These are phyloP conservation scores for Syngnathoides biaculeatus DNA, from an alignment of 2,113 vertebrate genomes.

Conservation along the genomic window DNA sequence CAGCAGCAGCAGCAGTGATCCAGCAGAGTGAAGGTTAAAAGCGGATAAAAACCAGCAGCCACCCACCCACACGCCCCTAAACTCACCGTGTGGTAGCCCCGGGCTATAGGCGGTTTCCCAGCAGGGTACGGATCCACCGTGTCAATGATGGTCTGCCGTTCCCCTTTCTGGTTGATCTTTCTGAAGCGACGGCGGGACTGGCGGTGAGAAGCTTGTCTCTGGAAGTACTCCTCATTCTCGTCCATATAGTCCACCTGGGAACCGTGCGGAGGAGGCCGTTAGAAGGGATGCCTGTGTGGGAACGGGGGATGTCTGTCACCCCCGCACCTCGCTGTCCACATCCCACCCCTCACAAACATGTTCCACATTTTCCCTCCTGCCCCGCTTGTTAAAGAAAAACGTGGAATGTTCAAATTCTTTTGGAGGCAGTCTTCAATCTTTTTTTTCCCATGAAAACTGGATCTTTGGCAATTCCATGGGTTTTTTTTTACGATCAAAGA, in stretches of 20 bases:
- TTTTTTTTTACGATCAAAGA: too few species aligned
- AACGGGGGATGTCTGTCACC: not conserved
- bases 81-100: slow-evolving; percentile 96
- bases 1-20: not conserved
- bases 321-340: too few species aligned
- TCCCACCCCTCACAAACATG: not conserved
- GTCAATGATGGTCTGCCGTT: slow-evolving; percentile 97
- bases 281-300: not conserved
- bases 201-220: slow-evolving; percentile 93
- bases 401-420: not conserved
- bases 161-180: slow-evolving; percentile 99
- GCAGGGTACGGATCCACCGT: slow-evolving; percentile 93
- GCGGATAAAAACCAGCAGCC: not conserved
- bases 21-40: not conserved
- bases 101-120: slow-evolving; percentile 89
- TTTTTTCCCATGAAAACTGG: too few species aligned
- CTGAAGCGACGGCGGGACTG: slow-evolving; percentile 95
- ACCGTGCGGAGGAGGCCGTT: slow-evolving; percentile 25
- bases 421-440: too few species aligned
- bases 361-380: not conserved
- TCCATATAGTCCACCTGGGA: slow-evolving; percentile 98
- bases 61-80: not conserved
- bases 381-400: not conserved
- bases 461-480: too few species aligned
- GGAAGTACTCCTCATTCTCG: slow-evolving; percentile 99